Base-by-base conservation (phyloP, 2,797 vertebrate genomes). In the Sebastes steindachneri region DNA sequence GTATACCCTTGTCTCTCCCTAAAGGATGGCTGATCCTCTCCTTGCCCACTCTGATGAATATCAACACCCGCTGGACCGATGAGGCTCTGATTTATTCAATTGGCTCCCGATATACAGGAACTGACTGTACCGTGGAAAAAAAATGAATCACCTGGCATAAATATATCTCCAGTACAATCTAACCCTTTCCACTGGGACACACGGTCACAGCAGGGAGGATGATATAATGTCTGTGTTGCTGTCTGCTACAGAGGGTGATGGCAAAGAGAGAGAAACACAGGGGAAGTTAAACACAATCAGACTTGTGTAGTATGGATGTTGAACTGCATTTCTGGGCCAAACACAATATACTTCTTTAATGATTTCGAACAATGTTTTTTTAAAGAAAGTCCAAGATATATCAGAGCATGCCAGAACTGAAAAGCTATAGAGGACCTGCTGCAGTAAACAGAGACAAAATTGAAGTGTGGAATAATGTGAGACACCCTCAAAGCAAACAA, bases 81-180 rank as follows among this genome's bases (percentile, higher is more conserved):
- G 68, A 85, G 77, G 41, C 83, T 75, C 55, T 59, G 70, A 88
- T 90, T 86, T 81, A 88, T 92, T 90, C 68, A 88, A 60, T 33
- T 71, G 74, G 63, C 65, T 86, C 54, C 48, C 12, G n/a, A 9
- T 65, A 85, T 71, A 82, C 51, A 79, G 80, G 73, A 68, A 79
- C 62, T 26, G 54, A 70, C 59, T 57, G 54, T 33, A 41, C 51
- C 29, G 25, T 59, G 41, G 58, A 3, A 45, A 45, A 21, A 57
- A 66, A 71, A 60, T 25, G 10, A 54, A n/a, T 57, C 60, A 67
- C 48, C 73, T 74, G 63, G 67, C 60, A 82, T 77, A 58, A 25
- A 88, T 89, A 17, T 84, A 71, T 87, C 68, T 68, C 35, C 21
- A 29, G 68, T 57, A 51, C 57, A 77, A 33, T 69, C 68, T 55